Percentiles rank a stretch among this genome's conserved stretches.
Conservation (phyloP, 1,140 invertebrate species). For the Trypoxylus dichotomus region DNA sequence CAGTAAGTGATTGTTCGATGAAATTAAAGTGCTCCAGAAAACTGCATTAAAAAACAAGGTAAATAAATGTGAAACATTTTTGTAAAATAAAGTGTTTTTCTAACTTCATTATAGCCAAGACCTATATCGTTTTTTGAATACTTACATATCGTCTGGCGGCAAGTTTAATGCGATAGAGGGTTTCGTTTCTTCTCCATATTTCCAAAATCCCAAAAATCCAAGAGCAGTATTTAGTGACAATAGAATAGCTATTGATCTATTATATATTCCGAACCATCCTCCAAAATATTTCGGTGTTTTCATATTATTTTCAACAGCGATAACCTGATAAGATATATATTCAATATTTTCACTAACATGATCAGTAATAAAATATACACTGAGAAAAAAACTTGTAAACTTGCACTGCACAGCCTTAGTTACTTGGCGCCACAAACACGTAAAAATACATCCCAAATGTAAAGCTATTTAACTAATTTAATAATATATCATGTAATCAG, state of each 20-base stretch:
- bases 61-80: too few species aligned
- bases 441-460: not conserved
- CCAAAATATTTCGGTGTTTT: constrained; percentile 73
- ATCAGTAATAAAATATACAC: too few species aligned
- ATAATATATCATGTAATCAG: too few species aligned
- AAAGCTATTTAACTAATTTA: too few species aligned
- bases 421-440: too few species aligned
- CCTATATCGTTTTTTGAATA: not conserved
- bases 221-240: constrained; percentile 69
- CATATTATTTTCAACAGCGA: constrained; percentile 87
- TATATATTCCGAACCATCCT: constrained; percentile 73
- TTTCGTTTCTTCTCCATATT: constrained; percentile 64
- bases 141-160: constrained; percentile 59
- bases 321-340: constrained; percentile 34
- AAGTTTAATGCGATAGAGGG: constrained; percentile 74
- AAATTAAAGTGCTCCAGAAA: too few species aligned
- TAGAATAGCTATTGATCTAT: constrained; percentile 75
- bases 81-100: too few species aligned
- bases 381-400: too few species aligned
- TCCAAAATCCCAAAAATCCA: constrained; percentile 79
- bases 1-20: too few species aligned
- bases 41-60: too few species aligned
- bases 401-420: not conserved
- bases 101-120: too few species aligned
- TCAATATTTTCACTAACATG: too few species aligned